Evolutionary conservation across 2,113 vertebrate genomes (phyloP).

Genomic region (Onychorhynchus coronatus): DNA sequence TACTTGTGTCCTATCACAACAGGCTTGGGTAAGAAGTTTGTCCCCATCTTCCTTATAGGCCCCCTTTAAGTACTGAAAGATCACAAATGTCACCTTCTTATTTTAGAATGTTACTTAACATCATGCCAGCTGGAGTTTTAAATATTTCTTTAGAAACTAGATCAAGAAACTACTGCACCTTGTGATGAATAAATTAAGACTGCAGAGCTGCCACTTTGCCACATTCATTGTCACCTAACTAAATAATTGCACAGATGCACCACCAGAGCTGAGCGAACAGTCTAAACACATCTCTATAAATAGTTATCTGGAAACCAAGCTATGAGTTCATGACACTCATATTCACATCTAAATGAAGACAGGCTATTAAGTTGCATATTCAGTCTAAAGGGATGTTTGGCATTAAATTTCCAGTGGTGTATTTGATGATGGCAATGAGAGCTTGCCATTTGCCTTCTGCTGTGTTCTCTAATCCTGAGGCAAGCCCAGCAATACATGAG

Average conservation of each 20-base stretch:
- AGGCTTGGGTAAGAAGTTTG: background rate
- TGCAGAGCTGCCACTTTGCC: background rate
- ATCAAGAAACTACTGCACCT: conserved; percentile 7
- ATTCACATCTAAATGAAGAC: background rate
- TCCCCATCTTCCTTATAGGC: background rate
- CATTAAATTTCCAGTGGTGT: background rate
- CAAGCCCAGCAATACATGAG: background rate
- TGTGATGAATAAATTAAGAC: conserved; percentile 35
- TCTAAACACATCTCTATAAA: background rate
- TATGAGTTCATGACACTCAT: background rate
- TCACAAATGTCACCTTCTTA: background rate
- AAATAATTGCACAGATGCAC: background rate
- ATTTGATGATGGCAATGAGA: background rate
- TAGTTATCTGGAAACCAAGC: background rate
- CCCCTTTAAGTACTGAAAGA: background rate
- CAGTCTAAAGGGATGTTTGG: background rate
- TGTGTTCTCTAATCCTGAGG: background rate
- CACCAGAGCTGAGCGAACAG: background rate
- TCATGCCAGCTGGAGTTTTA: background rate
- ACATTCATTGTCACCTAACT: background rate
- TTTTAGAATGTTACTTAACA: conserved; percentile 27
- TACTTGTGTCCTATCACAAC: background rate
- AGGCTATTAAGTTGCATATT: background rate
- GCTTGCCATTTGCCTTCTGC: background rate
- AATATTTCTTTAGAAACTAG: conserved; percentile 25